phyloP scores from a whole-genome alignment of 2,113 vertebrate species.

The Gymnarchus niloticus region DNA sequence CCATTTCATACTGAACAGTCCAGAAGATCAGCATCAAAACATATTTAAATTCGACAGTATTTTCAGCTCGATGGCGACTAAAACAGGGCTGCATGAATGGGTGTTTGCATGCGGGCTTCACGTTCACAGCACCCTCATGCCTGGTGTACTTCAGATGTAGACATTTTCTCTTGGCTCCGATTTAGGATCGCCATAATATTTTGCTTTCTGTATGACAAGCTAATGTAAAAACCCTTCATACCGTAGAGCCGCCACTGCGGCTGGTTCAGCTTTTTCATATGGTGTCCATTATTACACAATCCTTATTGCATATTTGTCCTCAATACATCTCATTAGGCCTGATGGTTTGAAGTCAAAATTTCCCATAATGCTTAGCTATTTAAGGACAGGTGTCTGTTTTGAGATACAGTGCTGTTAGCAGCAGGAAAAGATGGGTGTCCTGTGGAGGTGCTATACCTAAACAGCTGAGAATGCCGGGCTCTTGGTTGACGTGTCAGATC shows the following conservation, averaged over 20 bases:
- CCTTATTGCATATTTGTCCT: background rate
- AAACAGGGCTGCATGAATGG: background rate
- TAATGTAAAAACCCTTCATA: background rate
- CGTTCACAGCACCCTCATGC: background rate
- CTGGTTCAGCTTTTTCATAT: background rate
- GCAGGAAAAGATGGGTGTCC: background rate
- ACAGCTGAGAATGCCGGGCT: background rate
- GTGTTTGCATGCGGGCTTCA: background rate
- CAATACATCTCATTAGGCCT: background rate
- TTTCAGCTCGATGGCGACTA: background rate
- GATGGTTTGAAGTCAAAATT: background rate
- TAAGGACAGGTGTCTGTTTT: background rate
- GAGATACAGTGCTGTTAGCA: background rate
- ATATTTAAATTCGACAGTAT: background rate
- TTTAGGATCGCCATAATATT: too few species aligned
- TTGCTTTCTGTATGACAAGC: background rate
- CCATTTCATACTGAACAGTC: background rate
- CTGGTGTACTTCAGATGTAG: background rate
- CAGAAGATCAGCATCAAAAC: background rate
- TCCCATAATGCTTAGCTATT: background rate
- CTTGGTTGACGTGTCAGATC: too few species aligned
- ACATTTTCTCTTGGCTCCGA: too few species aligned
- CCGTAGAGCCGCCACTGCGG: background rate
- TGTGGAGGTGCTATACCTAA: background rate
- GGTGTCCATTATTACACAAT: background rate